Evolutionary conservation across 2,888 invertebrate genomes (phyloP).

Genomic region (Mactromeris polynyma): DNA sequence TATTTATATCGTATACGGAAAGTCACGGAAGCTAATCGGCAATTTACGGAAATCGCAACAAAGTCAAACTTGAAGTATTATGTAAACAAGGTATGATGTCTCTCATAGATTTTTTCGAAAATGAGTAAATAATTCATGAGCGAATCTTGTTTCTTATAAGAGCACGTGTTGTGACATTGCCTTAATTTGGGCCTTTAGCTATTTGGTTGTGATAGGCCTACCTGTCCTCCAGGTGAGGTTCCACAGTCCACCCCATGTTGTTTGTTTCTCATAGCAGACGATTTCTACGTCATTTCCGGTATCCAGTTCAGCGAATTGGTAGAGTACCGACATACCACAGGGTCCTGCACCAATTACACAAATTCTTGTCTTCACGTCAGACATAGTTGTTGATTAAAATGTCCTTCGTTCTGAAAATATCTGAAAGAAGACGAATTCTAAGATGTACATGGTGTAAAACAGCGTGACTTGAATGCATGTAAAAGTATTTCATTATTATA

Average conservation of each 20-base stretch:
- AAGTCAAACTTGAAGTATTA: background rate
- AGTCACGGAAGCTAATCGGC: no score
- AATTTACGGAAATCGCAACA: no score
- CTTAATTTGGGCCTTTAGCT: no score
- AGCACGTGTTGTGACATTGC: no score
- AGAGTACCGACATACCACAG: constrained; percentile 52
- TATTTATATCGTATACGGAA: no score
- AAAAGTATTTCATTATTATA: no score
- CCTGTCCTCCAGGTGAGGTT: constrained; percentile 70
- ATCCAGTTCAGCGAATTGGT: constrained; percentile 48
- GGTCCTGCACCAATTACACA: constrained; percentile 58
- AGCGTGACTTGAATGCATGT: no score
- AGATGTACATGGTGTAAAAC: no score
- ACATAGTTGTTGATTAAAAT: background rate
- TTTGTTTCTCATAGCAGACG: constrained; percentile 68
- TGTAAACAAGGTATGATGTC: background rate
- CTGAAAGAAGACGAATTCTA: no score
- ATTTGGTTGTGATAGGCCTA: no score
- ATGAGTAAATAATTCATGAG: background rate
- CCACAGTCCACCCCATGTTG: constrained; percentile 68
- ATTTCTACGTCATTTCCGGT: constrained; percentile 36
- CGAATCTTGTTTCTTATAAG: background rate
- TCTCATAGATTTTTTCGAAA: no score
- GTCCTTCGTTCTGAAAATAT: no score
- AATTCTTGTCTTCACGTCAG: constrained; percentile 23